These are phyloP conservation scores for Neolamprologus toae DNA, from an alignment of 2,113 vertebrate species.

Conservation along the genomic window DNA sequence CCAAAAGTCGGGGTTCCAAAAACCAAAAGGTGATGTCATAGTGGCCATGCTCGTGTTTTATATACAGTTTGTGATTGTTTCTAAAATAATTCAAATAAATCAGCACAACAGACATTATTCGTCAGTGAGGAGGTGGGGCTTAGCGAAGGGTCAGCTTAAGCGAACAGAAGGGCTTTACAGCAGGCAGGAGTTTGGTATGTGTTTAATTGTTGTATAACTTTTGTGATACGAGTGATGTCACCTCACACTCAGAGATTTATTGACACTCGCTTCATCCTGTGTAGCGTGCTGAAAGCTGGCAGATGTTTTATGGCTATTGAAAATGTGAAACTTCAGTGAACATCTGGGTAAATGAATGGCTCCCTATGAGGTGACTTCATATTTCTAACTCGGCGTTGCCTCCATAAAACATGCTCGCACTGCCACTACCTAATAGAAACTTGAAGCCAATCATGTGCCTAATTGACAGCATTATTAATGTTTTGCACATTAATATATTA, in stretches of 20 bases:
- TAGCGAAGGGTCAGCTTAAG: not conserved
- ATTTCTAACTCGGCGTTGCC: not conserved
- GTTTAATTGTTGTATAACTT: not conserved
- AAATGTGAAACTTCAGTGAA: not conserved
- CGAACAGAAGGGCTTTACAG: not conserved
- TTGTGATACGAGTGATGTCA: not conserved
- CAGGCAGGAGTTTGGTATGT: not conserved
- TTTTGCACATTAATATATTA: not conserved
- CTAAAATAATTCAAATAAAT: not conserved
- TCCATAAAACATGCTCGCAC: not conserved
- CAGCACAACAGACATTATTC: not conserved
- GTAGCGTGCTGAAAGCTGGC: not conserved
- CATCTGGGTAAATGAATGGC: not conserved
- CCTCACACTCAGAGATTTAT: not conserved
- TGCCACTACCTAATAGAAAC: constrained; percentile 4
- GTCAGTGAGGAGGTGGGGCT: not conserved
- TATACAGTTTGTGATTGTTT: too few species aligned
- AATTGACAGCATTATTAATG: not conserved
- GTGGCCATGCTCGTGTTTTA: not conserved
- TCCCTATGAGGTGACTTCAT: not conserved
- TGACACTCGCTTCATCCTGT: not conserved
- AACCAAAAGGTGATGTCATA: not conserved
- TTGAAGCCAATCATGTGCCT: constrained; percentile 47
- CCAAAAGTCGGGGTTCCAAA: not conserved
- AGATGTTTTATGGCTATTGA: not conserved